Conservation (phyloP, 2,797 vertebrate species). For the Lateolabrax maculatus region DNA sequence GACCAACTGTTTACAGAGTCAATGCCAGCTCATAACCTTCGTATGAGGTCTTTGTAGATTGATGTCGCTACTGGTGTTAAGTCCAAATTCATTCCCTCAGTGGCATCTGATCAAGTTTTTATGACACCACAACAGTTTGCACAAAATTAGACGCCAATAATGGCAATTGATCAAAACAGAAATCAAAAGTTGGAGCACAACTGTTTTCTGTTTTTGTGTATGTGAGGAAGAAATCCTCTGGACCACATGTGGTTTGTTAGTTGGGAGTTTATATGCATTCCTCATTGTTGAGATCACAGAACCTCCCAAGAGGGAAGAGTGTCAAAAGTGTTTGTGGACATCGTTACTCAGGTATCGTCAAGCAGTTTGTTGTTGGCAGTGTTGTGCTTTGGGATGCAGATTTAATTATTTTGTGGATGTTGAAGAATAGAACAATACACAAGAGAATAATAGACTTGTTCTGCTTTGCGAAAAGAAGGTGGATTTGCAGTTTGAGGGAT, state of each 20-base stretch:
- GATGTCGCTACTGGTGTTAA: conserved; percentile 5
- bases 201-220: conserved; percentile 5
- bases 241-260: conserved; percentile 67
- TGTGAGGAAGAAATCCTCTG: conserved; percentile 40
- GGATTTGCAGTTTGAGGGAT: not conserved
- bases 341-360: conserved; percentile 1
- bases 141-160: not conserved
- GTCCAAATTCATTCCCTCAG: not conserved
- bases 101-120: not conserved
- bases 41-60: conserved; percentile 18
- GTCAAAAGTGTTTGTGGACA: conserved; percentile 53
- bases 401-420: not conserved
- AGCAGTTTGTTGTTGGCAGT: not conserved
- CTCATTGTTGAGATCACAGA: conserved; percentile 69
- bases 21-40: conserved; percentile 46
- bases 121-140: conserved; percentile 12
- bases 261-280: conserved; percentile 71
- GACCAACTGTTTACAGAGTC: conserved; percentile 39
- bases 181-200: conserved; percentile 14
- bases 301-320: conserved; percentile 24
- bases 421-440: not conserved
- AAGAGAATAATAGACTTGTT: not conserved
- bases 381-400: conserved; percentile 24
- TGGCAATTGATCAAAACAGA: conserved; percentile 1
- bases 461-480: not conserved